Percentiles rank a stretch among this genome's conserved stretches.
Conservation (phyloP, 2,888 invertebrate species). For the Caenorhabditis macrosperma region DNA sequence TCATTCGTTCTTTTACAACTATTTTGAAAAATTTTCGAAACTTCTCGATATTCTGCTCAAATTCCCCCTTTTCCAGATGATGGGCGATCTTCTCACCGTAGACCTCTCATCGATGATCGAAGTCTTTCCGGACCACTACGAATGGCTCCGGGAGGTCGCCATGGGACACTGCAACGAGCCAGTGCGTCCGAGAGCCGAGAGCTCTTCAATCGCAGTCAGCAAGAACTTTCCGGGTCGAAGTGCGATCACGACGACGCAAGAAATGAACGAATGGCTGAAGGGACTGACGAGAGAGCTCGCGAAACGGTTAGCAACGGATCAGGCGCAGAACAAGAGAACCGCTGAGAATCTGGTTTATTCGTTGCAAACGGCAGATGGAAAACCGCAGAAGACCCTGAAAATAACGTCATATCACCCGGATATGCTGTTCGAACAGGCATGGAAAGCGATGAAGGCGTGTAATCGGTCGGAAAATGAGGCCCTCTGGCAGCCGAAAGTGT, state of each 20-base stretch:
- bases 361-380: conserved; percentile 31
- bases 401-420: conserved; percentile 58
- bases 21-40: too few relatives aligned
- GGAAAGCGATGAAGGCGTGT: conserved; percentile 37
- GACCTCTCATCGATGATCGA: conserved; percentile 30
- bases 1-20: too few relatives aligned
- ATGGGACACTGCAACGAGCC: conserved; percentile 86
- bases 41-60: too few relatives aligned
- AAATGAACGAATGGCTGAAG: conserved; percentile 86
- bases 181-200: conserved; percentile 88
- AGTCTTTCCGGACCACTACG: conserved; percentile 66
- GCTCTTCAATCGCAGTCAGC: conserved; percentile 94
- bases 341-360: conserved; percentile 61
- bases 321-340: conserved; percentile 54
- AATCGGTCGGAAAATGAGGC: conserved; percentile 40
- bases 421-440: conserved; percentile 44
- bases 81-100: conserved; percentile 88
- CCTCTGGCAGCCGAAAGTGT: conserved; percentile 58
- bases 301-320: conserved; percentile 66
- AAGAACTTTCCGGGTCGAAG: conserved; percentile 92
- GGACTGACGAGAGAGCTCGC: conserved; percentile 88
- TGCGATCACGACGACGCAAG: conserved; percentile 85
- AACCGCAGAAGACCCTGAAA: conserved; percentile 61
- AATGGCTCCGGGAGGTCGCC: conserved; percentile 64
- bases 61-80: conserved; percentile 81